Percentiles rank a stretch among this genome's conserved stretches.
Conservation (phyloP, 2,113 vertebrate genomes). For the Diglossa brunneiventris region DNA sequence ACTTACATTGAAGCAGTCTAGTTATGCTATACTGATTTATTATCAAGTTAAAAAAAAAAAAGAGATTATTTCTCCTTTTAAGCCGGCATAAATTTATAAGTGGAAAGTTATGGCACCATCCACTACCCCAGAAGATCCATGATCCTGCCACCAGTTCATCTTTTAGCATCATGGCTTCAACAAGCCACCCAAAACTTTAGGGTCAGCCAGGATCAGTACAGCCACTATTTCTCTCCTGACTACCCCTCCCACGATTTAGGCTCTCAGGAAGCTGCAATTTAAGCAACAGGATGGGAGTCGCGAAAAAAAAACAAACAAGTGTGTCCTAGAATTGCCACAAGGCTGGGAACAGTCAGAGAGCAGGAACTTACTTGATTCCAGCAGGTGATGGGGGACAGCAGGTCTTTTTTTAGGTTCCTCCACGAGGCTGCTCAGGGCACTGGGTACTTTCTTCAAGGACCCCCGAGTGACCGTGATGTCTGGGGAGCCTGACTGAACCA, state of each 20-base stretch:
- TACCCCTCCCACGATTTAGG: neutral
- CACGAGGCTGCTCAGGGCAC: conserved; percentile 77
- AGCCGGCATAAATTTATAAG: neutral
- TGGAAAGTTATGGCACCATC: neutral
- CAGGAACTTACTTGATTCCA: conserved; percentile 82
- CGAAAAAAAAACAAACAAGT: neutral
- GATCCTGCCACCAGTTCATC: neutral
- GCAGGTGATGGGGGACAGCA: conserved; percentile 78
- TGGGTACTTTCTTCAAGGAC: conserved; percentile 38
- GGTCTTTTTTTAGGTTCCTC: conserved; percentile 72
- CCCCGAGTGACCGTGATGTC: neutral
- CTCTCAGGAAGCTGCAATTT: neutral
- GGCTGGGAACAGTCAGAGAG: neutral
- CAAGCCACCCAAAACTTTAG: neutral
- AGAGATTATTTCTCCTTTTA: neutral
- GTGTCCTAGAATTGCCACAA: neutral
- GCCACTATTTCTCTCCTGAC: neutral
- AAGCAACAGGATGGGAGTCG: neutral
- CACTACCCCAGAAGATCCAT: neutral
- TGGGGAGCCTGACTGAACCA: conserved; percentile 26
- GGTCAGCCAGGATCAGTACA: neutral
- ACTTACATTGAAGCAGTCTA: neutral
- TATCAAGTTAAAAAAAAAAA: neutral
- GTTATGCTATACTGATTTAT: neutral
- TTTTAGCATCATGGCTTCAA: neutral